Percentiles rank a stretch among this genome's conserved stretches.
phyloP scores from a whole-genome alignment of 2,888 invertebrate genomes.

The Cosmia pyralina region DNA sequence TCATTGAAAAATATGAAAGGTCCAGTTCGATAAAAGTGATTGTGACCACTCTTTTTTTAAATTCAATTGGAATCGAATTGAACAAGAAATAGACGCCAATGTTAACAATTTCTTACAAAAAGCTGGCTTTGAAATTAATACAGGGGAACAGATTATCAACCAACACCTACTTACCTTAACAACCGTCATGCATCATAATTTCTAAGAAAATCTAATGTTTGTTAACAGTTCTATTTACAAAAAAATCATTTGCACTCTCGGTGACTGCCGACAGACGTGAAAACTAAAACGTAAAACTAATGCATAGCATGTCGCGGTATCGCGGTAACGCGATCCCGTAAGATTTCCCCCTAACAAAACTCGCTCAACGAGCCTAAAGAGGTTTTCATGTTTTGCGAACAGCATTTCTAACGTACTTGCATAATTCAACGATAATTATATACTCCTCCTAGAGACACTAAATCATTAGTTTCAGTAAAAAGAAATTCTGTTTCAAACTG shows the following conservation, averaged over 20 bases:
- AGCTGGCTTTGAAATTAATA: background rate
- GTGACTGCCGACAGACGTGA: too few species aligned
- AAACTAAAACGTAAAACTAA: too few species aligned
- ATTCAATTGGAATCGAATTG: conserved; percentile 13
- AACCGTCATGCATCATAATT: background rate
- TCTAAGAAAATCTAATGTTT: background rate
- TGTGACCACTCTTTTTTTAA: conserved; percentile 4
- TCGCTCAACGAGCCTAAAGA: too few species aligned
- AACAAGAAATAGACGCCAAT: background rate
- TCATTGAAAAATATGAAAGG: conserved; percentile 50
- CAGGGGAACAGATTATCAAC: background rate
- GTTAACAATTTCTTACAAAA: background rate
- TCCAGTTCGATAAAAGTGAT: conserved; percentile 16
- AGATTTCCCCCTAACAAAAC: too few species aligned
- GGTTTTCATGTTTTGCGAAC: background rate
- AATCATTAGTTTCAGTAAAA: conserved; percentile 9
- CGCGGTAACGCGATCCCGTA: too few species aligned
- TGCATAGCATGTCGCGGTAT: too few species aligned
- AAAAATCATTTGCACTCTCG: background rate
- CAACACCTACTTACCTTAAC: background rate
- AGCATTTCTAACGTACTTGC: background rate
- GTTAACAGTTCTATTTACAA: conserved; percentile 1
- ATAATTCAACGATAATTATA: conserved; percentile 19
- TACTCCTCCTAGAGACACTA: background rate
- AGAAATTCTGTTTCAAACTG: conserved; percentile 33